Conservation (phyloP, 2,888 invertebrate species). For the Dryobotodes eremita region DNA sequence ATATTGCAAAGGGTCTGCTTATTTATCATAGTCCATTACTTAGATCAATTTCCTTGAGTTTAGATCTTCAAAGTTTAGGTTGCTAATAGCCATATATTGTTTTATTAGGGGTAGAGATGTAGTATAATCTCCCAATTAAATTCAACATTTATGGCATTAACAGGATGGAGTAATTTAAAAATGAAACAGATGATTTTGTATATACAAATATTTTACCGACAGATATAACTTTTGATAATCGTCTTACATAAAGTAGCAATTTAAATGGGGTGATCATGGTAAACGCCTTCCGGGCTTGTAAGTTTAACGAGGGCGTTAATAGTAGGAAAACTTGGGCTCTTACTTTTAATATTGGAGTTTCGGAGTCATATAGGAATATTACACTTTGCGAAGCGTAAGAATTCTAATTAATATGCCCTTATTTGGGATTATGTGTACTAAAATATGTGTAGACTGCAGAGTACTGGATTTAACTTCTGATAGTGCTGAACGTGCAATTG, state of each 20-base stretch:
- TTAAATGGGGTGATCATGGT: constrained; percentile 50
- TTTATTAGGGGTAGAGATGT: neutral
- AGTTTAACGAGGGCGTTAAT: constrained; percentile 52
- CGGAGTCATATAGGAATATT: constrained; percentile 22
- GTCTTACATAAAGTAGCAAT: constrained; percentile 35
- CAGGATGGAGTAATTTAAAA: neutral
- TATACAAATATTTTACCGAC: constrained; percentile 9
- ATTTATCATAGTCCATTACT: neutral
- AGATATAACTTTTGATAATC: constrained; percentile 43
- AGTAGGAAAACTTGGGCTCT: constrained; percentile 30
- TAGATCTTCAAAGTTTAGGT: neutral
- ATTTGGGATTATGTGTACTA: neutral
- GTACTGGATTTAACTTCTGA: neutral
- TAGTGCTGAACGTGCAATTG: neutral
- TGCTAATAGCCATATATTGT: too few species aligned
- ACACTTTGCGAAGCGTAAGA: constrained; percentile 16
- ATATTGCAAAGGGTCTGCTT: neutral
- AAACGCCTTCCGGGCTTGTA: constrained; percentile 45
- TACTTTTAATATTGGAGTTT: constrained; percentile 38
- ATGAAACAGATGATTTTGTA: constrained; percentile 17
- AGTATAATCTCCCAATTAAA: neutral
- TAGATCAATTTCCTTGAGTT: neutral
- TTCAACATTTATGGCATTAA: neutral
- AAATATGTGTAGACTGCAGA: neutral
- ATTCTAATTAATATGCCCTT: constrained; percentile 31